These are phyloP conservation scores for Phalacrocorax pelagicus DNA, from an alignment of 2,113 vertebrate genomes.

Conservation along the genomic window DNA sequence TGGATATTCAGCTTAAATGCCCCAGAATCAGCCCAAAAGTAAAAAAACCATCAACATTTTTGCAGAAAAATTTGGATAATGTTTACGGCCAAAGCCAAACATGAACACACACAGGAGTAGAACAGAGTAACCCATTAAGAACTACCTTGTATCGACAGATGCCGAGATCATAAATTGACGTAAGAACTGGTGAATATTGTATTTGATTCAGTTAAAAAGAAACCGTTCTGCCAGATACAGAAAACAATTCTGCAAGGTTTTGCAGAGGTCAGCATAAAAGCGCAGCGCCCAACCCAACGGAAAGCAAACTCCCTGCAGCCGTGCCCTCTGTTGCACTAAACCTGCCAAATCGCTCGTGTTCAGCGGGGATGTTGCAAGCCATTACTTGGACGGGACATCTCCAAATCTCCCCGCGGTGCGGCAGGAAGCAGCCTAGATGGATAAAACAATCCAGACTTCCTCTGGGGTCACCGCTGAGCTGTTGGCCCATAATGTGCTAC, in stretches of 20 bases:
- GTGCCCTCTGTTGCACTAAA: background rate
- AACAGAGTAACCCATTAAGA: background rate
- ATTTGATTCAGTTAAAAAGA: background rate
- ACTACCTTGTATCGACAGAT: background rate
- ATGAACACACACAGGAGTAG: background rate
- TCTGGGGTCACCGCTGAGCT: background rate
- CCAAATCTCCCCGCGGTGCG: background rate
- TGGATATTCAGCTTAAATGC: background rate
- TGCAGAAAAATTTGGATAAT: background rate
- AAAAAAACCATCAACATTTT: background rate
- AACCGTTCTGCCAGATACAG: background rate
- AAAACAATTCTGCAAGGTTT: background rate
- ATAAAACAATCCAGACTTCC: background rate
- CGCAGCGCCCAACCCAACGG: background rate
- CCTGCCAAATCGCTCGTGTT: background rate
- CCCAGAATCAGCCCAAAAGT: background rate
- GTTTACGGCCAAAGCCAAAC: background rate
- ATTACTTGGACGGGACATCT: background rate
- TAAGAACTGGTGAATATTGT: background rate
- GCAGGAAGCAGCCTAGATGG: background rate
- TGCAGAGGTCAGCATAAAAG: background rate
- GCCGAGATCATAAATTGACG: rapidly evolving
- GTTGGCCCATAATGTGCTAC: rapidly evolving
- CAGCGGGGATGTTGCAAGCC: background rate
- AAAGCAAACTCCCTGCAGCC: background rate